Evolutionary conservation across 1,140 invertebrate species (phyloP).

Genomic region (Holcopasites calliopsidis): DNA sequence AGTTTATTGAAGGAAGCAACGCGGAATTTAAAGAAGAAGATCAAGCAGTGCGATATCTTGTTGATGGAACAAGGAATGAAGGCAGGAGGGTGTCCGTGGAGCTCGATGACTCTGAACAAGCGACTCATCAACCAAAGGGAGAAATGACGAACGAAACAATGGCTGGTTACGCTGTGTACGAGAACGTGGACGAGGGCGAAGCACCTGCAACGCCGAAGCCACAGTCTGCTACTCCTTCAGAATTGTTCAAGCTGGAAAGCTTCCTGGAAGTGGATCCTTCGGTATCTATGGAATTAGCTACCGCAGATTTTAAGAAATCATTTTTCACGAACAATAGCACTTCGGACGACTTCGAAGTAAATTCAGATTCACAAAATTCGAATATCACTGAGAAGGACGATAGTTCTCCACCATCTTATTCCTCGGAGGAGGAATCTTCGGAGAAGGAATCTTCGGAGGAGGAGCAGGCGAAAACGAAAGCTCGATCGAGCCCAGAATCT

Average conservation of each 20-base stretch:
- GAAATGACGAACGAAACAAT: background rate
- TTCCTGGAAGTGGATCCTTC: constrained; percentile 56
- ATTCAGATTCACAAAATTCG: background rate
- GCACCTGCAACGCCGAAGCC: constrained; percentile 11
- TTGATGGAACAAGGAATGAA: no score
- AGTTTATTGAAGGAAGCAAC: background rate
- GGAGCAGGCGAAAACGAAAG: constrained; percentile 33
- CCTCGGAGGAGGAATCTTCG: constrained; percentile 23
- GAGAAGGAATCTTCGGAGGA: constrained; percentile 46
- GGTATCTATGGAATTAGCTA: constrained; percentile 53
- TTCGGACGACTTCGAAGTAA: no score
- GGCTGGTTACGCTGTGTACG: constrained; percentile 43
- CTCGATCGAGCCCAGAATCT: constrained; percentile 12
- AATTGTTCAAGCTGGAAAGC: background rate
- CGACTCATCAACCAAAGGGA: background rate
- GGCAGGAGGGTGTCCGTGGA: background rate
- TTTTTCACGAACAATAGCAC: background rate
- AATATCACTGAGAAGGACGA: constrained; percentile 15
- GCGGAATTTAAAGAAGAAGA: background rate
- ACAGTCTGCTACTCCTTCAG: background rate
- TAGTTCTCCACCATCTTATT: background rate
- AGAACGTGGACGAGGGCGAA: constrained; percentile 45
- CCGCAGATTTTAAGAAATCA: constrained; percentile 24
- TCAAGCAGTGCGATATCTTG: background rate
- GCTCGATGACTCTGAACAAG: background rate